A percentile compares a stretch with the other conserved stretches of the same genome.
Conservation (phyloP, 2,797 vertebrate species). For the Vireo griseus region DNA sequence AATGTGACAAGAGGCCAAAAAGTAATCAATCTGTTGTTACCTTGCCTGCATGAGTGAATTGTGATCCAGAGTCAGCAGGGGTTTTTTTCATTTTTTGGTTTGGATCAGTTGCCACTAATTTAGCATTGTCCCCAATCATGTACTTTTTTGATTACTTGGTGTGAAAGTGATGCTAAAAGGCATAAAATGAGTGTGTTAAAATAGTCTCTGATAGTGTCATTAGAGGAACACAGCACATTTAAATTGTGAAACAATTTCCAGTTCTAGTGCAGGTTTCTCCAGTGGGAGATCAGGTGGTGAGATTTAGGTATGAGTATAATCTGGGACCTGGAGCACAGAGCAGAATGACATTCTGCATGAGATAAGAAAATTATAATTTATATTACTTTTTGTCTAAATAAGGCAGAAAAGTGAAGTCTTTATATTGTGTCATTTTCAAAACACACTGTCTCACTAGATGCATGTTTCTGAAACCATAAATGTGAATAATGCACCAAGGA, state of each 20-base stretch:
- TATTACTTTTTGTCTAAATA: background rate
- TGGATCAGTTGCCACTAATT: background rate
- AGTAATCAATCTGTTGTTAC: slow-evolving; percentile 3
- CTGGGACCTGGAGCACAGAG: background rate
- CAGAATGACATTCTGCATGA: background rate
- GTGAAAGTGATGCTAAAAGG: background rate
- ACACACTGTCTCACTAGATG: background rate
- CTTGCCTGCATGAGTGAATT: background rate
- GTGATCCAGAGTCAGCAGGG: background rate
- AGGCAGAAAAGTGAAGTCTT: background rate
- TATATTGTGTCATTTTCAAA: background rate
- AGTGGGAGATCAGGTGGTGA: background rate
- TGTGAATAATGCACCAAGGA: background rate
- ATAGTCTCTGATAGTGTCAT: background rate
- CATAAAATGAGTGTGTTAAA: background rate
- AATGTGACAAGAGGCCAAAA: background rate
- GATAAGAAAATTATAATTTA: background rate
- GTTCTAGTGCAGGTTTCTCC: background rate
- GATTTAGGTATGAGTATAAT: background rate
- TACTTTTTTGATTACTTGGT: background rate
- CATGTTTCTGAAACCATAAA: background rate
- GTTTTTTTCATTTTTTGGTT: background rate
- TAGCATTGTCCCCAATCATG: background rate
- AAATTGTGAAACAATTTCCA: background rate
- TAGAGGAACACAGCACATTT: background rate